Percentiles rank a stretch among this genome's conserved stretches.
phyloP scores from a whole-genome alignment of 35 echinoderm and acorn worm genomes.

The Chiridota heheva region DNA sequence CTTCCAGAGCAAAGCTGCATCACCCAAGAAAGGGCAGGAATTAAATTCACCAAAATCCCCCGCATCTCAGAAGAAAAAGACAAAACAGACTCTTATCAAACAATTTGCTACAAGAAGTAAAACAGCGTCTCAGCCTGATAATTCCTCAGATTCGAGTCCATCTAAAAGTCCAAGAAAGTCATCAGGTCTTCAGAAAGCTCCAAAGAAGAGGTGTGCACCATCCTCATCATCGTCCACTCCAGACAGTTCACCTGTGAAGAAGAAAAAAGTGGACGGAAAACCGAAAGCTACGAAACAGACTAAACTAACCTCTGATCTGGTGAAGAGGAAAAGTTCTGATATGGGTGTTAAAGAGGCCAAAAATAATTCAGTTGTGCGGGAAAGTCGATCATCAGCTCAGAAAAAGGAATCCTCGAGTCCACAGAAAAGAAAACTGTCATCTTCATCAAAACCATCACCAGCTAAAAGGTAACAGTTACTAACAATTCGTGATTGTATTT shows the following conservation, averaged over 20 bases:
- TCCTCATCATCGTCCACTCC: neutral
- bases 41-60: neutral
- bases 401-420: no score
- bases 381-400: no score
- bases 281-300: constrained; percentile 26
- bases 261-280: neutral
- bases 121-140: neutral
- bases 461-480: neutral
- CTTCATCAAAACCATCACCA: constrained; percentile 24
- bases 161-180: neutral
- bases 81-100: constrained; percentile 7
- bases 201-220: constrained; percentile 1
- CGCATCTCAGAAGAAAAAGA: constrained; percentile 3
- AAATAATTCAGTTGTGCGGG: no score
- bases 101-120: constrained; percentile 24
- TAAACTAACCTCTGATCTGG: no score
- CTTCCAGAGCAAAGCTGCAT: constrained; percentile 2
- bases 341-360: no score
- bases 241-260: neutral
- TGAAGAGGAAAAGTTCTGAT: no score
- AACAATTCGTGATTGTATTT: no score
- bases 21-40: neutral
- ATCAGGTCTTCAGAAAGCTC: constrained; percentile 6
- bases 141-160: no score
- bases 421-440: no score